Conservation (phyloP, 2,888 invertebrate genomes). For the Microdon myrmicae region DNA sequence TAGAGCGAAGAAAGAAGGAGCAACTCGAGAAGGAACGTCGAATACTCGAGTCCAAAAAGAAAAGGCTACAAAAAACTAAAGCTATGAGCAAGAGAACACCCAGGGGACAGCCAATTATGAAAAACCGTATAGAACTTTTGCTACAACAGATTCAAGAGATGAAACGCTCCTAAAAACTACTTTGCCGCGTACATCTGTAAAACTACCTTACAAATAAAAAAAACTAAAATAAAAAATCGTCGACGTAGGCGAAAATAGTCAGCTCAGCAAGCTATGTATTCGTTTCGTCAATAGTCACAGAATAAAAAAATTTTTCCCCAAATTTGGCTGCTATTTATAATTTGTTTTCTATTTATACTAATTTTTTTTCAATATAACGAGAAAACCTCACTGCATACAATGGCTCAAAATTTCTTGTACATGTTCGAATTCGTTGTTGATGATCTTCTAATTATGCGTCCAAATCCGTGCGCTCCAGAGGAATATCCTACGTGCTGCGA, state of each 20-base stretch:
- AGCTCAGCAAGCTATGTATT: too few relatives aligned
- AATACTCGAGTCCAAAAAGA: slow-evolving; percentile 74
- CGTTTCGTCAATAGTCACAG: slow-evolving; percentile 13
- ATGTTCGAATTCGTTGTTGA: slow-evolving; percentile 65
- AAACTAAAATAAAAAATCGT: slow-evolving; percentile 4
- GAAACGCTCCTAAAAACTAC: slow-evolving; percentile 52
- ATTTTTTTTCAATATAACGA: slow-evolving; percentile 12
- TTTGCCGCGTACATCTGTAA: neutral
- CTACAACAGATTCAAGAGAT: slow-evolving; percentile 78
- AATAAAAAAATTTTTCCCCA: too few relatives aligned
- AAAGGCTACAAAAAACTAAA: slow-evolving; percentile 77
- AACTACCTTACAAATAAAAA: slow-evolving; percentile 12
- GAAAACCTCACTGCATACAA: slow-evolving; percentile 32
- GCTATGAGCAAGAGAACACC: slow-evolving; percentile 80
- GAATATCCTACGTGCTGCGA: slow-evolving; percentile 65
- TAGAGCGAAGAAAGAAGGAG: slow-evolving; percentile 68
- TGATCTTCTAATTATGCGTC: slow-evolving; percentile 61
- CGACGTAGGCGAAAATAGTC: too few relatives aligned
- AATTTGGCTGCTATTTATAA: too few relatives aligned
- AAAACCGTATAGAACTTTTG: slow-evolving; percentile 79
- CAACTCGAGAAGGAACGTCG: slow-evolving; percentile 69
- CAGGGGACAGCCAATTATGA: slow-evolving; percentile 89
- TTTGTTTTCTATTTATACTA: too few relatives aligned
- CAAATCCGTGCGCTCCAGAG: slow-evolving; percentile 65
- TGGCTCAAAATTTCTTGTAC: slow-evolving; percentile 62